Conservation (phyloP, 2,113 vertebrate genomes). For the Aptenodytes forsteri region DNA sequence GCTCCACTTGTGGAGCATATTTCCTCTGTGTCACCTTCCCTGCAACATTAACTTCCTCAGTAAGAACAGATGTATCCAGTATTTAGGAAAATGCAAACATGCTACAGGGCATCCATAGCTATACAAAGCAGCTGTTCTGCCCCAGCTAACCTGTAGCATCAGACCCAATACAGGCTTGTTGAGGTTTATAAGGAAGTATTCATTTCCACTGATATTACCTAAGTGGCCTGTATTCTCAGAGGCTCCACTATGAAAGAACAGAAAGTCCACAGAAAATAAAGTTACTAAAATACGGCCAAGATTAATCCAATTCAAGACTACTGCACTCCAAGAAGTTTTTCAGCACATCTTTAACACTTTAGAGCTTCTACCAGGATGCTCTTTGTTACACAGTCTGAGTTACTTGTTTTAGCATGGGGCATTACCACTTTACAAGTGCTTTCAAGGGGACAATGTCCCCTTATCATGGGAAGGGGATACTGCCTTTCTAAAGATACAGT, state of each 20-base stretch:
- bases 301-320: neutral
- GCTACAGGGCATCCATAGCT: neutral
- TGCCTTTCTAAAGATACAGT: neutral
- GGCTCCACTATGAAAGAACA: neutral
- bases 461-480: neutral
- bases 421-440: neutral
- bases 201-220: neutral
- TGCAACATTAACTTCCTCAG: neutral
- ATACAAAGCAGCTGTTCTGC: neutral
- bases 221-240: neutral
- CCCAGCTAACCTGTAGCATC: neutral
- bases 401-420: neutral
- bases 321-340: neutral
- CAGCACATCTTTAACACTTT: neutral
- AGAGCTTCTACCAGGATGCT: neutral
- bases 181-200: neutral
- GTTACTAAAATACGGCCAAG: neutral
- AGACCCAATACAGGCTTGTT: neutral
- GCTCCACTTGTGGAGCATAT: rapidly evolving
- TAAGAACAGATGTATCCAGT: neutral
- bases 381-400: neutral
- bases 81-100: neutral
- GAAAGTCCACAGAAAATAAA: neutral
- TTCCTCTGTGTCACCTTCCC: neutral
- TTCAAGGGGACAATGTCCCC: neutral